Base-by-base conservation (phyloP, 2,888 invertebrate species). In the Agapetus fuscipes region DNA sequence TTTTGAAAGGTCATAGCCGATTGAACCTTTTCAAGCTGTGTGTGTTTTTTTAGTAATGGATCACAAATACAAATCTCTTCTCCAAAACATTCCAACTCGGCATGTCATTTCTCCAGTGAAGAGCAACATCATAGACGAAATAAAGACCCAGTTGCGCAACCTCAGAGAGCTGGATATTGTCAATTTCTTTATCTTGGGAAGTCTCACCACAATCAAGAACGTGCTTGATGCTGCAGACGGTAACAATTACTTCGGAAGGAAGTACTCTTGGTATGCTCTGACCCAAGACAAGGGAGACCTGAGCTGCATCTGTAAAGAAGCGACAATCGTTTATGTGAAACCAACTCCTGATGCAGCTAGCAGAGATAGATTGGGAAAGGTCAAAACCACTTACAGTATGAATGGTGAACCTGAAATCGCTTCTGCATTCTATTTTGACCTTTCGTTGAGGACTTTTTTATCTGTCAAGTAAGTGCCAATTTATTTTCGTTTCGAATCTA, bases 31-130 rank as follows among this genome's bases (percentile, higher is more conserved):
- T n/a, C n/a, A n/a, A n/a, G n/a, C n/a, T n/a, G n/a, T n/a, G n/a
- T n/a, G 30, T n/a, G 17, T 31, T 26, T 39, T 27, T 57, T 6
- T 64, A 85, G 84, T 88, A 9, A 88, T 93, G 85, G 89, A 91
- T 55, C 89, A 93, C 66, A 91, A 93, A 61, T 93, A 90, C 62
- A 90, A 91, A 61, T 84, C 89, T 7, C 63, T 94, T 6, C 67
- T 94, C 25, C 81, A 89, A 60, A 93, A 94, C 57, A 83, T 93
- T 39, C 87, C 91, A 4, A 87, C 90, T 0, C 74, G 93, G 7
- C 93, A 94, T 60, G 81, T 93, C 1, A 91, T 94, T 45, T 79
- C 83, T 3, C 73, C 73, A 5, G 66, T 73, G 0, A 71, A 74
- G 49, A 64, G 67, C 50, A 68, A 72, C 24, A 67, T 72, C 41